Conservation (phyloP, 2,888 invertebrate genomes). For the Sceliomorpha sp. region DNA sequence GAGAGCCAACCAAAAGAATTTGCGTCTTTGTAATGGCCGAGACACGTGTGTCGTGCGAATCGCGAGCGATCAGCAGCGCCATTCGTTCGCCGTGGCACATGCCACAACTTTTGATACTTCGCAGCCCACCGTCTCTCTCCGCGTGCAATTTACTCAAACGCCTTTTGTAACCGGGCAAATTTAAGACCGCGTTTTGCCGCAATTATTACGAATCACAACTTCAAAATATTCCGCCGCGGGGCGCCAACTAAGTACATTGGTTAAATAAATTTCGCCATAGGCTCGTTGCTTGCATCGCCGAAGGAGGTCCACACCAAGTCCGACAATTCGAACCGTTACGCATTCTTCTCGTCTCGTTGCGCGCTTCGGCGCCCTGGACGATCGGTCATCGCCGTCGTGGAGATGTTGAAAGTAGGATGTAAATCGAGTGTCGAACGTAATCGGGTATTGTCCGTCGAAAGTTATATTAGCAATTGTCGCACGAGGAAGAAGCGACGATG, state of each 20-base stretch:
- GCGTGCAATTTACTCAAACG: constrained; percentile 56
- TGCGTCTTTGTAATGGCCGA: constrained; percentile 40
- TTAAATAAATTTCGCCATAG: constrained; percentile 71
- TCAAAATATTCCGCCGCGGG: constrained; percentile 66
- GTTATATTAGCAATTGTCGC: too few species aligned
- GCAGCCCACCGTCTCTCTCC: constrained; percentile 50
- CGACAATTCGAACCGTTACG: constrained; percentile 44
- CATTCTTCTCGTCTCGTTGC: too few species aligned
- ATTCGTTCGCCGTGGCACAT: constrained; percentile 46
- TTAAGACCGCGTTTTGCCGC: constrained; percentile 68
- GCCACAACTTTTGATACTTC: constrained; percentile 57
- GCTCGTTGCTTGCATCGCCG: constrained; percentile 61
- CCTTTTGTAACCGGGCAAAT: constrained; percentile 61
- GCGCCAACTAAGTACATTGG: constrained; percentile 68
- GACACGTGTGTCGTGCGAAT: constrained; percentile 50
- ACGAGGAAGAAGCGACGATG: too few species aligned
- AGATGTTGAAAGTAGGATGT: too few species aligned
- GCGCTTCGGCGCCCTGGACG: too few species aligned
- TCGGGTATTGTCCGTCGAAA: too few species aligned
- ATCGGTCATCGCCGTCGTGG: too few species aligned
- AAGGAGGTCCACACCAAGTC: constrained; percentile 48
- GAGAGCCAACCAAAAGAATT: too few species aligned
- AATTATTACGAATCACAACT: constrained; percentile 68
- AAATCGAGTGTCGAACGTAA: too few species aligned
- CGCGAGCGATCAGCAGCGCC: constrained; percentile 51